phyloP scores from a whole-genome alignment of 2,113 vertebrate species.

The Gadus macrocephalus region DNA sequence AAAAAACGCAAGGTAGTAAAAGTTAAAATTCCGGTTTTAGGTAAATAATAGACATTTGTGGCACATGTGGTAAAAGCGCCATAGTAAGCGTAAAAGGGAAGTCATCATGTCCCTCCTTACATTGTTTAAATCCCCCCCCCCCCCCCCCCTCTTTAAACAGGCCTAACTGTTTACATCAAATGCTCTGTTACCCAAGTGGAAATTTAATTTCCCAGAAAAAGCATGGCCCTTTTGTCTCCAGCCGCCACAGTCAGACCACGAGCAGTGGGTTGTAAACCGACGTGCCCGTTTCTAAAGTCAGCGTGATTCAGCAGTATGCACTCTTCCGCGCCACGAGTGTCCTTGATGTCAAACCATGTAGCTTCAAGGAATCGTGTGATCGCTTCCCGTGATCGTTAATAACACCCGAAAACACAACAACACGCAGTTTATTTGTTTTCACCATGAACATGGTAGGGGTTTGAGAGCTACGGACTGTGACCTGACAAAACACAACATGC shows the following conservation, averaged over 20 bases:
- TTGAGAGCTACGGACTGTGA: too few species aligned
- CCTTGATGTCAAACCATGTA: constrained; percentile 16
- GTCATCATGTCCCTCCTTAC: too few species aligned
- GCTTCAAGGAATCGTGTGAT: background rate
- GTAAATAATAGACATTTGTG: too few species aligned
- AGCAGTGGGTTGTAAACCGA: constrained; percentile 38
- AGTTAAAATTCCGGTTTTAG: too few species aligned
- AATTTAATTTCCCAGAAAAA: constrained; percentile 56
- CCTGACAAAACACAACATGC: too few species aligned
- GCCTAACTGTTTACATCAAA: background rate
- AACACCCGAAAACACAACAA: background rate
- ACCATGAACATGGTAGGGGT: background rate
- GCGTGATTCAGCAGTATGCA: constrained; percentile 77
- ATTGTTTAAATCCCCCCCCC: background rate
- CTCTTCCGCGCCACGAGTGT: constrained; percentile 29
- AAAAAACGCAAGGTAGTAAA: too few species aligned
- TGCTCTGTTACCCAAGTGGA: constrained; percentile 8
- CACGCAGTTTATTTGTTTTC: background rate
- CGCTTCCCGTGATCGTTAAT: too few species aligned
- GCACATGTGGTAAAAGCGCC: too few species aligned
- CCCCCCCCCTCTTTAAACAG: background rate
- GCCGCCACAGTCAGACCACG: constrained; percentile 25
- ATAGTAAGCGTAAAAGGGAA: too few species aligned
- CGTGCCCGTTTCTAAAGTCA: constrained; percentile 67
- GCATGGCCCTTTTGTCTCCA: constrained; percentile 35